These are phyloP conservation scores for Cyphomyrus plagiostoma DNA, from an alignment of 2,113 vertebrate genomes.

Conservation along the genomic window DNA sequence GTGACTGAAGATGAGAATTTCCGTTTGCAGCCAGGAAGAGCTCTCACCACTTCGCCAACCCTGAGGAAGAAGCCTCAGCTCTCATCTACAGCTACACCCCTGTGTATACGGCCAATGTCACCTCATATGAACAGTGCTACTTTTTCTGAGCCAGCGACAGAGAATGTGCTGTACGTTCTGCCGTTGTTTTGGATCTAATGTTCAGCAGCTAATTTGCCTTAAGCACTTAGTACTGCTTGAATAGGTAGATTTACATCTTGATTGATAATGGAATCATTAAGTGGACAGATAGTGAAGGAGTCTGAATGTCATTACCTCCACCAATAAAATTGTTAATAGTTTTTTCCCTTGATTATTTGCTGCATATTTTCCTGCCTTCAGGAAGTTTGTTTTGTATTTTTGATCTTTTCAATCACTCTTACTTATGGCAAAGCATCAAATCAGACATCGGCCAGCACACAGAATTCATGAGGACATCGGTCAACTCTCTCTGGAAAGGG, in stretches of 20 bases:
- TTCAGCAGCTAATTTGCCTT: background rate
- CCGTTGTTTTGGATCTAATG: background rate
- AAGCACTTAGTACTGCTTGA: background rate
- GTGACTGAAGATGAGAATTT: slow-evolving; percentile 12
- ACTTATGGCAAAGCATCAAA: background rate
- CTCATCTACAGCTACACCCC: slow-evolving; percentile 65
- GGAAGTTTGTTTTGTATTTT: background rate
- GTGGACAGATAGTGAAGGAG: background rate
- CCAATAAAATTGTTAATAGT: background rate
- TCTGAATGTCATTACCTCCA: background rate
- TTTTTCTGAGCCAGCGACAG: slow-evolving; percentile 55
- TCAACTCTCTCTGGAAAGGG: background rate
- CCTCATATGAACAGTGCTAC: slow-evolving; percentile 56
- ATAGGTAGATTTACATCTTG: background rate
- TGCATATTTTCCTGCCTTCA: background rate
- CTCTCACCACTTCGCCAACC: slow-evolving; percentile 52
- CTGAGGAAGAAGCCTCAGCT: slow-evolving; percentile 47
- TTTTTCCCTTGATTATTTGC: background rate
- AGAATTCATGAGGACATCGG: background rate
- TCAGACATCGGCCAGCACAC: background rate
- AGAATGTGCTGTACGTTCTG: background rate
- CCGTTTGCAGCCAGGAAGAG: slow-evolving; percentile 59
- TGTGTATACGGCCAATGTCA: slow-evolving; percentile 53
- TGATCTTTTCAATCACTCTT: background rate
- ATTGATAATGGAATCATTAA: background rate